Base-by-base conservation (phyloP, 2,888 invertebrate genomes). In the Melipona bicolor region DNA sequence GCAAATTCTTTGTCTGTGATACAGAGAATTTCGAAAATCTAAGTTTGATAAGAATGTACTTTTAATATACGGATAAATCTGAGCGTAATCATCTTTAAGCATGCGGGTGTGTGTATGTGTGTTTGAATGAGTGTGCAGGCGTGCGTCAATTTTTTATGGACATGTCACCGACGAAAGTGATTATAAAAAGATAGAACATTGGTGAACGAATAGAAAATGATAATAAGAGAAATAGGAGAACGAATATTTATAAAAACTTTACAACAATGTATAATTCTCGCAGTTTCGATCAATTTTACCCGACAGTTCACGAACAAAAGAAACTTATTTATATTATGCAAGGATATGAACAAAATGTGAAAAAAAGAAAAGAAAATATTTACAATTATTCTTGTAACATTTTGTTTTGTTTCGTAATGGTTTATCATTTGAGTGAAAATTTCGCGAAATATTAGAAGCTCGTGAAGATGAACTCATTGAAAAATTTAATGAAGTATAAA, bases 141-240 rank as follows among this genome's bases (percentile, higher is more conserved):
- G 27, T 73, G 62, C n/a, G 49, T 56, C 56, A 67, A 49, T 70
- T 79, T 77, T 75, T 83, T 71, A 75, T 68, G 68, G 24, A 36
- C 71, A 67, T 52, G 61, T 13, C 24, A 72, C 61, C 27, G 32
- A 59, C 19, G 77, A 43, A 56, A 80, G 36, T 19, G 56, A 69
- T 32, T 73, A 43, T 56, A 62, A 68, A 50, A 21, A 1, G 43
- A 11, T 19, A 49, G 36, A 68, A 69, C 2, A 49, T 61, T 59
- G 36, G 36, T 65, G 36, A 54, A 64, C 27, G n/a, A 54, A 50
- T 49, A 32, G 71, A 61, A 9, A 32, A n/a, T 49, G 43, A 36
- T 36, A 69, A n/a, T 13, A n/a, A 27, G 36, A n/a, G n/a, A 67
- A 0, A 52, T 13, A 61, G 3, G 17, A 36, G n/a, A 11, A 6